A percentile compares a stretch with the other conserved stretches of the same genome.
phyloP scores from a whole-genome alignment of 2,113 vertebrate species.

The Macaca nemestrina region DNA sequence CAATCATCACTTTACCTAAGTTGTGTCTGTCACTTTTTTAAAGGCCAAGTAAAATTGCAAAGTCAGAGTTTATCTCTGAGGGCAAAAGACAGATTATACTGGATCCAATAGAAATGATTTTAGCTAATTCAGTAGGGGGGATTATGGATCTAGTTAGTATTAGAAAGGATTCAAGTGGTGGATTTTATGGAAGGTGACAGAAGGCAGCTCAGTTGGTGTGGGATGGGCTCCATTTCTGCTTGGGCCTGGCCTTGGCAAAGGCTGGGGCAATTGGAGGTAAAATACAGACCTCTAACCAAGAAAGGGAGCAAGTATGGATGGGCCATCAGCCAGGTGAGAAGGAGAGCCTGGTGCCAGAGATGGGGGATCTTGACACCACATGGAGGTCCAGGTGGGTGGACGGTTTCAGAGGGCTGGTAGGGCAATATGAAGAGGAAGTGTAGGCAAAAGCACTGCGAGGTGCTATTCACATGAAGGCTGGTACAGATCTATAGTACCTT shows the following conservation, averaged over 20 bases:
- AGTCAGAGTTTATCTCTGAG: not conserved
- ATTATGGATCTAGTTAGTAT: not conserved
- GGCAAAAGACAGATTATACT: not conserved
- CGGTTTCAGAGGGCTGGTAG: not conserved
- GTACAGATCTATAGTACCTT: not conserved
- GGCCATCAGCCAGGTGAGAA: not conserved
- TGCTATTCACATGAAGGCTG: not conserved
- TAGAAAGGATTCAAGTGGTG: not conserved
- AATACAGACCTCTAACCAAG: not conserved
- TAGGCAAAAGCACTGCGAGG: not conserved
- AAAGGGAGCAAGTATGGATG: not conserved
- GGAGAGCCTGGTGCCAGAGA: not conserved
- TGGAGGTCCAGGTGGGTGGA: not conserved
- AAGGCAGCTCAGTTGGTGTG: not conserved
- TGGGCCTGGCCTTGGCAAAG: not conserved
- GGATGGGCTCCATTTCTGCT: not conserved
- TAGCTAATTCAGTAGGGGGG: not conserved
- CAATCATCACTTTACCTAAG: not conserved
- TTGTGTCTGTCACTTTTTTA: not conserved
- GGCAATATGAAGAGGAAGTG: not conserved
- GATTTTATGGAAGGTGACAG: not conserved
- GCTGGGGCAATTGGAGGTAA: not conserved
- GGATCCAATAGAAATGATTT: not conserved
- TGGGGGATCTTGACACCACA: fast-evolving
- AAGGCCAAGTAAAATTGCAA: not conserved